Evolutionary conservation across 2,797 vertebrate species (phyloP).

Genomic region (Coccyzus lansbergi): DNA sequence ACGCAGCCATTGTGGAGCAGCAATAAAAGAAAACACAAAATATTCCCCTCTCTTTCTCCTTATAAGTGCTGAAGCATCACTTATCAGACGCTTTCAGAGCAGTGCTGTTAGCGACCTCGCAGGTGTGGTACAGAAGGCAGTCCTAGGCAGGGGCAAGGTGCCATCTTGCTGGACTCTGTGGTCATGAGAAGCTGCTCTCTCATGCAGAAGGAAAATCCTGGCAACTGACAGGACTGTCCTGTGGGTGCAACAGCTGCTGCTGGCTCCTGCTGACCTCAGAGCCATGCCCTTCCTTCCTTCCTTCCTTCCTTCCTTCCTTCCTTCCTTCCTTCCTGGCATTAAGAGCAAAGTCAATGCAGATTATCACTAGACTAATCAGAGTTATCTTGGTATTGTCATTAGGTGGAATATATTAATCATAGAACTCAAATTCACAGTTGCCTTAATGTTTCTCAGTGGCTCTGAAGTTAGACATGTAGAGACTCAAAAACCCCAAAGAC

Average conservation of each 20-base stretch:
- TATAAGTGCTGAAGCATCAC: neutral
- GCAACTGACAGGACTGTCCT: neutral
- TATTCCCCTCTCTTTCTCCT: neutral
- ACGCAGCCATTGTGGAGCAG: neutral
- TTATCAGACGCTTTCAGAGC: neutral
- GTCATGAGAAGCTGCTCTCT: neutral
- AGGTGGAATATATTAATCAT: neutral
- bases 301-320: too few species aligned
- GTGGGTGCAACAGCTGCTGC: neutral
- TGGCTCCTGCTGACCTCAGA: neutral
- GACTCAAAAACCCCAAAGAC: neutral
- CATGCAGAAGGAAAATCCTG: neutral
- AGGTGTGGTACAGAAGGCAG: neutral
- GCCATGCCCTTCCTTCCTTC: too few species aligned
- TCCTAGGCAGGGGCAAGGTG: neutral
- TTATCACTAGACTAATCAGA: neutral
- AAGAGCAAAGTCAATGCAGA: neutral
- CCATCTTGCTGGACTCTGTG: neutral
- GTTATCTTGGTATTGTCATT: neutral
- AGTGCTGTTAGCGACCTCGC: rapidly evolving
- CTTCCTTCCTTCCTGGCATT: too few species aligned
- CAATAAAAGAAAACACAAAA: neutral
- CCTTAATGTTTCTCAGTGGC: neutral
- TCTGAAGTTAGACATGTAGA: neutral
- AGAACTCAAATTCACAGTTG: neutral